These are phyloP conservation scores for Ochropleura leucogaster DNA, from an alignment of 2,888 invertebrate species.

Conservation along the genomic window DNA sequence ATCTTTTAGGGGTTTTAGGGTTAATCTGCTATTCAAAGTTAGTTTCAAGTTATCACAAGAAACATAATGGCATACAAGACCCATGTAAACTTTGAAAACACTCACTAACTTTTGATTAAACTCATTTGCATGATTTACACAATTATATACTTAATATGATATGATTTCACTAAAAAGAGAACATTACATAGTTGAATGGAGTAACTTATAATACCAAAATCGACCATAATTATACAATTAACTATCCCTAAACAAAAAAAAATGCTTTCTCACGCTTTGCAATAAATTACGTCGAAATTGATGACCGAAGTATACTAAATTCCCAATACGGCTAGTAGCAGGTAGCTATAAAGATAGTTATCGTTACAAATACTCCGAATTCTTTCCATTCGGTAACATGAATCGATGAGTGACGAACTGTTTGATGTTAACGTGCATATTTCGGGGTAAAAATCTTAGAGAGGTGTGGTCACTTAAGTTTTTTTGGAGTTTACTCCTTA, in stretches of 20 bases:
- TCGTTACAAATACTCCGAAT: conserved; percentile 77
- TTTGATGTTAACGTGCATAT: conserved; percentile 22
- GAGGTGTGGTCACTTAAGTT: conserved; percentile 23
- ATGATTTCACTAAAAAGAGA: neutral
- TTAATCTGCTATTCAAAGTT: neutral
- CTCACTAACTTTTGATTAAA: neutral
- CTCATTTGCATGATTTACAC: neutral
- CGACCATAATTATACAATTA: conserved; percentile 51
- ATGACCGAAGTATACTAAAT: conserved; percentile 66
- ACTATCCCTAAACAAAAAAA: conserved; percentile 21
- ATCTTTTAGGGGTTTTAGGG: too few species aligned
- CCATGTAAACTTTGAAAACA: neutral
- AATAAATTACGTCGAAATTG: conserved; percentile 77
- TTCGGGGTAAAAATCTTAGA: conserved; percentile 17
- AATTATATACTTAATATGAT: neutral
- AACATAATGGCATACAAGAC: neutral
- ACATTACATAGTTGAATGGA: neutral
- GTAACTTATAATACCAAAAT: conserved; percentile 1
- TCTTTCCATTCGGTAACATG: conserved; percentile 61
- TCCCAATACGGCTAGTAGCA: conserved; percentile 70
- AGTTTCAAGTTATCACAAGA: neutral
- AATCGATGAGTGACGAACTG: conserved; percentile 42
- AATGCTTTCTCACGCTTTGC: conserved; percentile 73
- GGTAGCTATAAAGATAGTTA: conserved; percentile 76
- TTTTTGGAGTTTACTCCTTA: too few species aligned